A percentile compares a stretch with the other conserved stretches of the same genome.
Evolutionary conservation across 2,888 invertebrate species (phyloP).

Genomic region (Mermis nigrescens): DNA sequence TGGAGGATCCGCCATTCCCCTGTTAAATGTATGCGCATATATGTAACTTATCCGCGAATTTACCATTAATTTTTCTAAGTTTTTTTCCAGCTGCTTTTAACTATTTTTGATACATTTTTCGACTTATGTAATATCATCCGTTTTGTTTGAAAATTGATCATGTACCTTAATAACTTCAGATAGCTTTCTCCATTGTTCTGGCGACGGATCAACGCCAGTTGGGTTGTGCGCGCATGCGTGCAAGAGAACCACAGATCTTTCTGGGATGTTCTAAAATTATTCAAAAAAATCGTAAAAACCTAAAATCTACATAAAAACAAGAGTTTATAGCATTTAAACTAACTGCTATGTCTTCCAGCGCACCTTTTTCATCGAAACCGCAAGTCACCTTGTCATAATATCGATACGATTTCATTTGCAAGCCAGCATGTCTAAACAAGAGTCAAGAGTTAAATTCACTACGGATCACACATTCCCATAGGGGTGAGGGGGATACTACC

Average conservation of each 20-base stretch:
- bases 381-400: constrained; percentile 83
- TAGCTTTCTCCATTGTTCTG: constrained; percentile 71
- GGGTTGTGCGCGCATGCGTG: constrained; percentile 98
- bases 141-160: background rate
- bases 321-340: constrained; percentile 13
- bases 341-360: constrained; percentile 57
- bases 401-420: constrained; percentile 67
- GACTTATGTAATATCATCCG: too few species aligned
- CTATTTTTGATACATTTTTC: too few species aligned
- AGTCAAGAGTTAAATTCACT: too few species aligned
- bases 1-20: too few species aligned
- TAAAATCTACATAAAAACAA: background rate
- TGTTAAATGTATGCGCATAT: too few species aligned
- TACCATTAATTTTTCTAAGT: too few species aligned
- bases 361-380: constrained; percentile 74
- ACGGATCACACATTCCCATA: too few species aligned
- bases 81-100: too few species aligned
- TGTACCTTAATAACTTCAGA: constrained; percentile 56
- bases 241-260: constrained; percentile 64
- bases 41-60: too few species aligned
- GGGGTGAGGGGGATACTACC: too few species aligned
- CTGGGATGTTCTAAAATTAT: constrained; percentile 62
- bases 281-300: constrained; percentile 7
- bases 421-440: constrained; percentile 45
- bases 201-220: constrained; percentile 71